These are phyloP conservation scores for Nymphalis io DNA, from an alignment of 1,140 invertebrate species.

Conservation along the genomic window DNA sequence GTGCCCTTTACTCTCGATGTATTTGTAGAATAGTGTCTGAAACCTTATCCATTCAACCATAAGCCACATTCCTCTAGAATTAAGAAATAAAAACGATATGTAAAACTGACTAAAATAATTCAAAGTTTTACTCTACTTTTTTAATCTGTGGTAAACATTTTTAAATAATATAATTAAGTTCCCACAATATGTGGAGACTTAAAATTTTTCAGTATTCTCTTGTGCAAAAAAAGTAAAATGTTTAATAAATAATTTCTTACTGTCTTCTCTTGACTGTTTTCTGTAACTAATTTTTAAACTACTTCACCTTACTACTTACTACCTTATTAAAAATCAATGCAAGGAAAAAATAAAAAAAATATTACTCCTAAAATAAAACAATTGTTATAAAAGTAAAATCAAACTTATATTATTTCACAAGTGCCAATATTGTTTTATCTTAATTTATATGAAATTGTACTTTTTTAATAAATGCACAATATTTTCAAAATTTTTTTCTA, in stretches of 20 bases:
- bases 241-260: not conserved
- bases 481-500: not conserved
- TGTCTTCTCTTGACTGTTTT: constrained; percentile 4
- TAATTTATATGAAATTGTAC: not conserved
- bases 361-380: not conserved
- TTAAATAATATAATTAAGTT: constrained; percentile 11
- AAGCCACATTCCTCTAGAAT: constrained; percentile 75
- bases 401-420: not conserved
- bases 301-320: not conserved
- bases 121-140: constrained; percentile 15
- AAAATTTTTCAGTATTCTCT: not conserved
- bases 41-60: constrained; percentile 45
- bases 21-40: constrained; percentile 46
- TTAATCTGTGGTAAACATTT: constrained; percentile 23
- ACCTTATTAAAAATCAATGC: not conserved
- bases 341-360: constrained; percentile 3
- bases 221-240: not conserved
- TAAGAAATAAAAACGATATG: constrained; percentile 47
- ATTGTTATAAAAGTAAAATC: not conserved
- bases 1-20: constrained; percentile 66
- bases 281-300: not conserved
- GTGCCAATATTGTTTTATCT: not conserved
- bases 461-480: not conserved
- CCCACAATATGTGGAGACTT: not conserved
- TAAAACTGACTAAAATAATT: constrained; percentile 1